Evolutionary conservation across 2,113 vertebrate species (phyloP).

Genomic region (Rallus limicola): DNA sequence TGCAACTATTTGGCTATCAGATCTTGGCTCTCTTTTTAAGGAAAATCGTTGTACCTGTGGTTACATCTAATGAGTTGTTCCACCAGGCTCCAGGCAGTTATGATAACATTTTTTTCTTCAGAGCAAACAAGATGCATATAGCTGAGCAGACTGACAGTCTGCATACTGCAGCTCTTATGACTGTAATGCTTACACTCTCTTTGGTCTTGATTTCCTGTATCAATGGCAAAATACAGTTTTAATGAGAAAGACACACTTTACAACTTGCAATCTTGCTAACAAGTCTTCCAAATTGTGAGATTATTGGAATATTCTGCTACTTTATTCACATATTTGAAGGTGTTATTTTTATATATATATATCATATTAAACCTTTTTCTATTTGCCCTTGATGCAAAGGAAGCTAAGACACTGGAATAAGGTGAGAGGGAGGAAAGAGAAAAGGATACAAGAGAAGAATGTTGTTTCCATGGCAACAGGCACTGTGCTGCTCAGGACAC

Average conservation of each 20-base stretch:
- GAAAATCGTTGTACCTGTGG: not conserved
- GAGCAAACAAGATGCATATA: not conserved
- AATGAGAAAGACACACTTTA: not conserved
- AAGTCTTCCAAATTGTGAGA: not conserved
- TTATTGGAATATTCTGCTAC: not conserved
- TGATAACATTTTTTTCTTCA: not conserved
- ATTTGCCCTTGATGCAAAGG: not conserved
- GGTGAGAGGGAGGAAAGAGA: not conserved
- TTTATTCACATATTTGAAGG: not conserved
- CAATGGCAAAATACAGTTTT: not conserved
- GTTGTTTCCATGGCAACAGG: conserved; percentile 67
- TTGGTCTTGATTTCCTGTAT: not conserved
- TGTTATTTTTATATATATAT: not conserved
- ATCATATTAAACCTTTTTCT: not conserved
- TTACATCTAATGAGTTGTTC: not conserved
- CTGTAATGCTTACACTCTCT: not conserved
- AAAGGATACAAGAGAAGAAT: not conserved
- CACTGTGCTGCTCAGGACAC: not conserved
- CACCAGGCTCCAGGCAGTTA: not conserved
- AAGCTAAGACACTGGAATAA: not conserved
- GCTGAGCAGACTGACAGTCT: not conserved
- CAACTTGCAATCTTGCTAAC: not conserved
- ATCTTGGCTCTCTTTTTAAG: not conserved
- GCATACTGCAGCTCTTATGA: not conserved
- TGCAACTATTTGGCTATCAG: not conserved